These are phyloP conservation scores for Magallana nippona DNA, from an alignment of 2,888 invertebrate genomes.

Conservation along the genomic window DNA sequence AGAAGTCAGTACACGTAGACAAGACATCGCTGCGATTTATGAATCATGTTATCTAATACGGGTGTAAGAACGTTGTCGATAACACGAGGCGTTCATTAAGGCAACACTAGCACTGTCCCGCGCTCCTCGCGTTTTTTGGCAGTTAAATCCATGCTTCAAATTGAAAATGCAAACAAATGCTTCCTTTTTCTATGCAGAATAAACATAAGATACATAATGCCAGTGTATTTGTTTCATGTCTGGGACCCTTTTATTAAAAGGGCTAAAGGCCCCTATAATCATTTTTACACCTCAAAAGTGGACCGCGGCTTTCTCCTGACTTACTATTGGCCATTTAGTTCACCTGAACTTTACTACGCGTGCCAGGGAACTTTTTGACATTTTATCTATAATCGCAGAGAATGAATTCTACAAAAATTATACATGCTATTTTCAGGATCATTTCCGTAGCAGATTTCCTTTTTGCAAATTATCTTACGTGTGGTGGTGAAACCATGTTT, in stretches of 20 bases:
- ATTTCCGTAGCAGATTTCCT: conserved; percentile 5
- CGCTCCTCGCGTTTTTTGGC: neutral
- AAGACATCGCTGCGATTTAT: conserved; percentile 12
- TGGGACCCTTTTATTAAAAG: neutral
- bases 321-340: neutral
- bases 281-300: conserved; percentile 20
- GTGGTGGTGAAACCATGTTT: neutral
- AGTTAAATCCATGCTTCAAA: conserved; percentile 18
- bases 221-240: conserved; percentile 4
- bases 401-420: neutral
- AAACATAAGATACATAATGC: neutral
- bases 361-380: neutral
- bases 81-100: conserved; percentile 9
- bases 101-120: neutral
- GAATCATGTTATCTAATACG: conserved; percentile 33
- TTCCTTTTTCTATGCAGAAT: neutral
- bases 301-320: neutral
- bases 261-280: conserved; percentile 25
- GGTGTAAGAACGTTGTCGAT: neutral
- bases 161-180: conserved; percentile 30
- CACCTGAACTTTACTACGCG: conserved; percentile 18
- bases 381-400: neutral
- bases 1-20: conserved; percentile 7
- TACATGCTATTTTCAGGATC: neutral
- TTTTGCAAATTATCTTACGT: neutral